Conservation (phyloP, 2,797 vertebrate species). For the Gambusia yucatana region DNA sequence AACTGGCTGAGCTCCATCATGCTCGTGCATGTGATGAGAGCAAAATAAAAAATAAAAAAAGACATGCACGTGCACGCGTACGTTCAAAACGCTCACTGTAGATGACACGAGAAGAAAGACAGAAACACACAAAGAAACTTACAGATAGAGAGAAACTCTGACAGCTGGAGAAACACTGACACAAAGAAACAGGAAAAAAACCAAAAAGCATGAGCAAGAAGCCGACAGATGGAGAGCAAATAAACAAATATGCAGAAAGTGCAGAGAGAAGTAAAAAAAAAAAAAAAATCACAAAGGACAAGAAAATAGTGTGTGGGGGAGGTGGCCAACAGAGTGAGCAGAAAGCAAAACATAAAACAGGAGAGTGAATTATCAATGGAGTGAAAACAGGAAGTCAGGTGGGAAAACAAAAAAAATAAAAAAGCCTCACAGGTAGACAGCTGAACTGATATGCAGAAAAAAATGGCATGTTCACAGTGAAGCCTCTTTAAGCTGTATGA, state of each 20-base stretch:
- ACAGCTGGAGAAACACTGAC: conserved; percentile 81
- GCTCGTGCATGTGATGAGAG: conserved; percentile 35
- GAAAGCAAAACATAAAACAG: conserved; percentile 14
- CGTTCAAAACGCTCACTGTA: background rate
- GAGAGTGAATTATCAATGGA: conserved; percentile 9
- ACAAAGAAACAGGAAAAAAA: conserved; percentile 61
- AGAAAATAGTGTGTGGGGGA: background rate
- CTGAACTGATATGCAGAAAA: conserved; percentile 4
- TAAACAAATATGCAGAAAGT: conserved; percentile 20
- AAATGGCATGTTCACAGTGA: background rate
- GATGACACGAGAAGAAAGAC: conserved; percentile 34
- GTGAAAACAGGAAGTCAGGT: conserved; percentile 18
- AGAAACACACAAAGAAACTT: conserved; percentile 69
- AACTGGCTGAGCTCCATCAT: conserved; percentile 26
- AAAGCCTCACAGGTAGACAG: conserved; percentile 14
- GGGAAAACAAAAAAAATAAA: conserved; percentile 42
- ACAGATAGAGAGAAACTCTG: conserved; percentile 82
- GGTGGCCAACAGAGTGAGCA: conserved; percentile 9
- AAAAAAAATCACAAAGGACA: conserved; percentile 9
- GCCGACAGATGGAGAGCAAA: conserved; percentile 52
- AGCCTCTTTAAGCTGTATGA: background rate
- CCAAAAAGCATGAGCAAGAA: conserved; percentile 59
- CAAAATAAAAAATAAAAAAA: background rate
- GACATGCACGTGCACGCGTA: conserved; percentile 17
- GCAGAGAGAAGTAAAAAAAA: conserved; percentile 3